Evolutionary conservation across 1,140 invertebrate species (phyloP), one percentile per base, ranked within the genome.

Genomic region (Lucilia sericata): DNA sequence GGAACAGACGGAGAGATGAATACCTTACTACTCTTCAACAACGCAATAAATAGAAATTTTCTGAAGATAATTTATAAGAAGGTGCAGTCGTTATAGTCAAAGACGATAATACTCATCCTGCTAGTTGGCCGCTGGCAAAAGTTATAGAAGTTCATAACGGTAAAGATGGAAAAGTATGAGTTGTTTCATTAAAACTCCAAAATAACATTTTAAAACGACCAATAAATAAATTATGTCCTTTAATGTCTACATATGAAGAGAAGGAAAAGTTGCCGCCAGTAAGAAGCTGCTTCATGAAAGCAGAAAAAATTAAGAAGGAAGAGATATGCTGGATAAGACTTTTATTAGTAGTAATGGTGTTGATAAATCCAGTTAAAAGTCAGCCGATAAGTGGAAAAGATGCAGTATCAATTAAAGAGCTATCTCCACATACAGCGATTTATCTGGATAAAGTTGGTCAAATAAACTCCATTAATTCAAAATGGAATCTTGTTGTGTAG

Each of bases 1-100:
- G 88, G 88, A 82, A 78, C 19, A 84, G 85, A 14, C 89, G 88
- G 87, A 82, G 83, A 5, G 60, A 85, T 25, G 88, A 91, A 83
- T 91, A 91, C 84, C 80, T 91, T 5, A 82, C 84, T 42, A 80
- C 42, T 17, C 81, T 90, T 21, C 88, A 89, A 83, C 80, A 86
- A 70, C 82, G 88, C 7, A 51, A 17, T 12, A 89, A 89, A 82
- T 89, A 88, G 87, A 85, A 83, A 36, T 74, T 25, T 21, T 65
- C 34, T 21, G 70, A 74, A 30, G 30, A 12, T 14, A 82, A 86
- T 82, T 83, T 85, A 9, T 70, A 81, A 19, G 49, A 85, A 65
- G 85, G 84, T 3, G 70, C 86, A 51, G n/a, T 88, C 19, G 88
- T 87, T 5, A n/a, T 87, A 25, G 82, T 87, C 0, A 81, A 86